Conservation (phyloP, 2,888 invertebrate species). For the Eupithecia centaureata region DNA sequence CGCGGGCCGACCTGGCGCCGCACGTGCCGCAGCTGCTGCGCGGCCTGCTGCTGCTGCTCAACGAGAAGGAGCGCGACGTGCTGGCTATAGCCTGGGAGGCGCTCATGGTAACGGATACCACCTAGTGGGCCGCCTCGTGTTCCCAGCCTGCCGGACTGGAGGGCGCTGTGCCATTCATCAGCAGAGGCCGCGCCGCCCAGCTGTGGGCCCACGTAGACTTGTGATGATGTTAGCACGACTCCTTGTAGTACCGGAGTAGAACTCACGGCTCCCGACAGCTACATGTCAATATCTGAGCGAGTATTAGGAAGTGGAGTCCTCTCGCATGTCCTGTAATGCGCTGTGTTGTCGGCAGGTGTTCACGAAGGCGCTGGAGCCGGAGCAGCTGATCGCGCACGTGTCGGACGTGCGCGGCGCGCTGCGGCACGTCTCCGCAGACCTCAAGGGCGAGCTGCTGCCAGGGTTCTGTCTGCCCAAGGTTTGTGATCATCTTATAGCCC, state of each 20-base stretch:
- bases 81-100: constrained; percentile 94
- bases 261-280: not conserved
- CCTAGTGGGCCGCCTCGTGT: no score
- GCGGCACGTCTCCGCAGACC: constrained; percentile 93
- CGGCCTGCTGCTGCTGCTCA: constrained; percentile 93
- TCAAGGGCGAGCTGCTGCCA: constrained; percentile 92
- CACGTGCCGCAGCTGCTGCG: constrained; percentile 95
- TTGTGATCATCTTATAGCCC: not conserved
- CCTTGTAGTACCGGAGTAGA: not conserved
- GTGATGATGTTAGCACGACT: not conserved
- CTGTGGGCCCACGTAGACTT: no score
- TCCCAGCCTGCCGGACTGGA: not conserved
- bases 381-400: constrained; percentile 93
- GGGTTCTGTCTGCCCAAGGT: constrained; percentile 97
- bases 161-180: not conserved
- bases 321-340: not conserved
- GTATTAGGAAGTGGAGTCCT: not conserved
- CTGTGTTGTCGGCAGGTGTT: constrained; percentile 68
- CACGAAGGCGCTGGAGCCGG: constrained; percentile 93
- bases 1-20: constrained; percentile 93
- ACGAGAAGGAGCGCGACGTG: constrained; percentile 90
- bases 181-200: no score
- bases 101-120: constrained; percentile 66
- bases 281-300: not conserved
- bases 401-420: constrained; percentile 96